Evolutionary conservation across 2,797 vertebrate species (phyloP), one percentile per base, ranked within the genome.

Genomic region (Acanthis flammea): DNA sequence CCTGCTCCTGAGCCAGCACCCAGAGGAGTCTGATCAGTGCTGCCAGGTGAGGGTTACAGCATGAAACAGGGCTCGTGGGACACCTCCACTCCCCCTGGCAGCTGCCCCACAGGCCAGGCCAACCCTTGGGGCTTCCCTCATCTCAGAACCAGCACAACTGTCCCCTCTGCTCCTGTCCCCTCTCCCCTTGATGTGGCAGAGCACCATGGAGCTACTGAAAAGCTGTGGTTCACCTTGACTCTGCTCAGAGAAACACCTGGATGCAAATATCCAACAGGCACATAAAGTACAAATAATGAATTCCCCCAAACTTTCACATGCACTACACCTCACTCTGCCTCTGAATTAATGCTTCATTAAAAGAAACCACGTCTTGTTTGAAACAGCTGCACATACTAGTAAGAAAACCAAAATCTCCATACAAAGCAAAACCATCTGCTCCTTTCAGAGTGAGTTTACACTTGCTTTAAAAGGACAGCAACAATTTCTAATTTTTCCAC

Each of bases 381-480:
- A 62, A 60, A 48, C 63, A 89, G 71, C 58, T 94, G 63, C 74
- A 87, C 71, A 14, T 33, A 68, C 19, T 4, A 60, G 42, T 42
- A 78, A 60, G 55, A 24, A 89, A 77, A 77, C 42, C 72, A 55
- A 44, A 51, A 51, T 10, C 57, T 76, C 44, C 33, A 19, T 31
- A 42, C 30, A 78, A 88, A 89, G 47, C 42, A 84, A 87, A 63
- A 19, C 81, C 87, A 95, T 81, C 94, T 95, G 87, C 39, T 86
- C 15, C 39, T 82, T 89, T 91, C 63, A 65, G 30, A 54, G 8
- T 2, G 37, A 82, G 31, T 73, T 75, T 24, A 58, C 1, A 1
- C 51, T 92, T 73, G 28, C 33, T 79, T 84, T 68, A 58, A 60
- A 82, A 85, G 51, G 42, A 62, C 19, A 80, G 24, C 30, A 12